These are phyloP conservation scores for Scolopax rusticola DNA, from an alignment of 2,797 vertebrate genomes.

Conservation along the genomic window DNA sequence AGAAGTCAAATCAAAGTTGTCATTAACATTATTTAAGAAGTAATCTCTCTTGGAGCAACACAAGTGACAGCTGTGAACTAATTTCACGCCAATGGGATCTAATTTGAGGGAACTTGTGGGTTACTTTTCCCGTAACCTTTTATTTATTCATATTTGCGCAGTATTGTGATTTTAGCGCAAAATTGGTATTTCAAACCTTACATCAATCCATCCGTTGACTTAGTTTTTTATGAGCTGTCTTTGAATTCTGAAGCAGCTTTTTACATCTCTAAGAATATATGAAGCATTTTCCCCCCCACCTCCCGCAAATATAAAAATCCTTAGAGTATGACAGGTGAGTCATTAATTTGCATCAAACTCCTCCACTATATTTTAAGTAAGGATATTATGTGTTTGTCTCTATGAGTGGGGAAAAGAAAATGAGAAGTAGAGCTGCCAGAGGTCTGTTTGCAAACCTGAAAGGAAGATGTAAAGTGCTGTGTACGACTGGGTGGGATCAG, in stretches of 20 bases:
- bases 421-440: not conserved
- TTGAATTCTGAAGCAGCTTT: not conserved
- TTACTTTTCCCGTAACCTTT: not conserved
- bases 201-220: not conserved
- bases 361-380: not conserved
- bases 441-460: constrained; percentile 52
- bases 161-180: not conserved
- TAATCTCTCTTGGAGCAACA: constrained; percentile 19
- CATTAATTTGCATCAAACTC: constrained; percentile 29
- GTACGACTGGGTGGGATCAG: not conserved
- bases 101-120: not conserved
- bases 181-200: not conserved
- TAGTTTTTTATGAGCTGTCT: not conserved
- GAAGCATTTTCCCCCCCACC: not conserved
- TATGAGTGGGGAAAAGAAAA: not conserved
- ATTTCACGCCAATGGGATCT: not conserved
- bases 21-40: constrained; percentile 57
- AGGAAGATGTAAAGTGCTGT: not conserved
- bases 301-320: not conserved
- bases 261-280: not conserved
- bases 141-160: not conserved
- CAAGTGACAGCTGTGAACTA: constrained; percentile 30
- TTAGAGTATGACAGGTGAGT: not conserved
- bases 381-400: not conserved
- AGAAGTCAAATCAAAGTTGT: constrained; percentile 58